Evolutionary conservation across 2,797 vertebrate species (phyloP), one percentile per base, ranked within the genome.

Genomic region (Artibeus jamaicensis): DNA sequence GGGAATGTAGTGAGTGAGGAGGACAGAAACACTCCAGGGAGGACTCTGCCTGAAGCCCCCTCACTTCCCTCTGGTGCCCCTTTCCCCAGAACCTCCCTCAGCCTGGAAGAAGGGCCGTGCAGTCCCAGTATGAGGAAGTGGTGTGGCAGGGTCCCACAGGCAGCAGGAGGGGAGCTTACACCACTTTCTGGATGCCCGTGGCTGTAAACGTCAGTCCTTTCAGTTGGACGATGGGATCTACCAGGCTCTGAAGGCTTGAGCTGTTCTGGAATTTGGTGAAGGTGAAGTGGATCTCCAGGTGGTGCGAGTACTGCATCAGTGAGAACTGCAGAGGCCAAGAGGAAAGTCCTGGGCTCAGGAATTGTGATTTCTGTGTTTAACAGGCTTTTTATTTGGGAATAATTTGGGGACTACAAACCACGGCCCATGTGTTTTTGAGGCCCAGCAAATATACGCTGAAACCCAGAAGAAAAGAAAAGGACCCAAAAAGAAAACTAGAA

Each of bases 241-340:
- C 37, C 57, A 98, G 96, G 1, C 2, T 37, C 37, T 3, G 50
- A 46, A 84, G 86, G 53, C 32, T 70, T 0, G 0, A 2, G 74
- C 42, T 74, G 5, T 0, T 68, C 86, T 1, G 53, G 94, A 96
- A 98, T 6, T 85, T 0, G 0, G 15, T 10, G 85, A 98, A 98
- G 94, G 90, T 89, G 44, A 98, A 98, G 70, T 98, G 97, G 21
- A 2, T 82, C 70, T 48, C 0, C 53, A 94, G 3, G 18, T 3
- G 0, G 26, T 94, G 4, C 0, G 97, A 98, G 48, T 96, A 98
- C 71, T 98, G 97, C 93, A 95, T 95, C 88, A 97, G 96, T 0
- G 96, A 91, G 24, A 97, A 97, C 96, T 97, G 90, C 8, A 8
- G 68, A 70, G 78, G 46, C 19, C 84, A 9, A 55, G 16, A 24